Evolutionary conservation across 2,888 invertebrate genomes (phyloP), one percentile per base, ranked within the genome.

Genomic region (Cryptophagus acutangulus): DNA sequence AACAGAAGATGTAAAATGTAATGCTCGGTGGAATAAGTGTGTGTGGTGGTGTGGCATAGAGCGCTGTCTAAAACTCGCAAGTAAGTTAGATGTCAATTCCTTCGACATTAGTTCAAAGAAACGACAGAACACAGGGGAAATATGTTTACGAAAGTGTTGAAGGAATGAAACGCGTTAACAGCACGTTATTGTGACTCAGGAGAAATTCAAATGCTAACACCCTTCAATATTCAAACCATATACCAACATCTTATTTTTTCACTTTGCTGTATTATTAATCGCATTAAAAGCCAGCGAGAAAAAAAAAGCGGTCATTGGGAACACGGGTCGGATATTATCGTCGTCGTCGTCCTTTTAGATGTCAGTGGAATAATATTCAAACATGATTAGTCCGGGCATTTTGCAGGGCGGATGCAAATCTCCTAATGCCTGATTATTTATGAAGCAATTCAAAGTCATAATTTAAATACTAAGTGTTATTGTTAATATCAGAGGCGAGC

Each of bases 381-480:
- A 65, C 64, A 65, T 65, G 65, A 65, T 65, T 63, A 63, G 63
- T 59, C 60, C 59, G 53, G 55, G 56, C 44, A 44, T 38, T 38
- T 39, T 43, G 52, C 45, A 50, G 52, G 61, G 60, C n/a, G 59
- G 61, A 63, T 66, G 66, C 66, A 66, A 67, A 67, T 66, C 69
- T 69, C 66, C 66, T 67, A 69, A 68, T 69, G 63, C 67, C 66
- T 57, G 59, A 62, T 66, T 67, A 69, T 69, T 68, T 69, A 68
- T 66, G 67, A 62, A 65, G 67, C 69, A 66, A 68, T 67, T 67
- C 68, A 67, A 68, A 67, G 67, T 68, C 67, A 67, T 69, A 69
- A 69, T 68, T 69, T 69, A 69, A 69, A 68, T 68, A 67, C 67
- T 67, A 69, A 69, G 69, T 69, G 68, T 69, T 69, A 69, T 69